Base-by-base conservation (phyloP, 2,888 invertebrate species). In the Plutella xylostella region DNA sequence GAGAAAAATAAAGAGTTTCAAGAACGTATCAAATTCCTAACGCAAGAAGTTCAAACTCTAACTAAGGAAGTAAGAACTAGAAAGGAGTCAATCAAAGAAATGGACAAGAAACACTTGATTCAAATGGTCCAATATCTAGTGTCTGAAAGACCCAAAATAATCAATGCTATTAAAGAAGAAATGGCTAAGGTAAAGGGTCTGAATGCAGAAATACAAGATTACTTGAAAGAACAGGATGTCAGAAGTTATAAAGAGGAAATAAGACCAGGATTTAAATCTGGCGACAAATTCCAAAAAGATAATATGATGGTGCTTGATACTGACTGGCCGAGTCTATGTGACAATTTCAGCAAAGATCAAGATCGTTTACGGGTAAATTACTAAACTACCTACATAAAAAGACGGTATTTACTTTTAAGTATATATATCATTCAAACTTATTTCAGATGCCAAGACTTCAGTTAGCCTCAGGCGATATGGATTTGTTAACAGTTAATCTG, bases 381-480 rank as follows among this genome's bases (percentile, higher is more conserved):
- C 25, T 22, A 39, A 4, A 39, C 15, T n/a, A n/a, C n/a, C n/a
- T 12, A 37, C 14, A 5, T n/a, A 19, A 17, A 35, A 4, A 39
- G 22, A 15, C 17, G 15, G 3, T 22, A 21, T 20, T 19, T 1
- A 43, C 20, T 4, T 4, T 28, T n/a, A n/a, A n/a, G n/a, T n/a
- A 28, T 28, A 9, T 5, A 38, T 11, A 38, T 38, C 2, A 38
- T 38, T 20, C 4, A 19, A 19, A 31, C 46, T 49, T 55, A 54
- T 61, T 64, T 44, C 50, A 79, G 80, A 64, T 75, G 55, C 78
- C 78, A 25, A 69, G 62, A 55, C 55, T 79, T 43, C 63, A 73
- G 34, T 50, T 71, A 6, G 47, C 52, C 17, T 60, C 57, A 45
- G 55, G 59, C 38, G 70, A 77, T 52, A 56, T 75, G 20, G 72